A percentile compares a stretch with the other conserved stretches of the same genome.
Evolutionary conservation across 2,888 invertebrate genomes (phyloP).

Genomic region (Pristionchus maxplancki): DNA sequence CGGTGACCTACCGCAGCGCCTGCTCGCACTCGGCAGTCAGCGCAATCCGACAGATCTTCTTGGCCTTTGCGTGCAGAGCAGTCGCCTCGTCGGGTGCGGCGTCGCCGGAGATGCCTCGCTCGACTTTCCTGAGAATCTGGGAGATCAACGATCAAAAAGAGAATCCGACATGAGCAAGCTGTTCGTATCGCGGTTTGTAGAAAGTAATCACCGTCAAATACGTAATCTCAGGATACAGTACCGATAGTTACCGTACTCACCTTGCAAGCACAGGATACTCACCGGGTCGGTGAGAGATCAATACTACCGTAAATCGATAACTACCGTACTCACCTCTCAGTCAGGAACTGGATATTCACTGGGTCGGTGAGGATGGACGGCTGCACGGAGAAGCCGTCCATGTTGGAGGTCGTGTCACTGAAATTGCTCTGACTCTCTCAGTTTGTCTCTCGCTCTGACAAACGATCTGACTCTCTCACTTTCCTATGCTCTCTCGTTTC

Average conservation of each 20-base stretch:
- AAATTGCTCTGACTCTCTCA: neutral
- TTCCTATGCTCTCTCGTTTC: neutral
- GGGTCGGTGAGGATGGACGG: conserved; percentile 48
- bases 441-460: neutral
- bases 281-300: neutral
- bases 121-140: neutral
- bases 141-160: neutral
- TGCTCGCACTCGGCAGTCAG: conserved; percentile 1
- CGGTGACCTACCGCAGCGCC: conserved; percentile 35
- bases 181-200: too few species aligned
- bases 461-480: neutral
- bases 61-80: neutral
- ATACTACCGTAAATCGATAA: neutral
- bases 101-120: conserved; percentile 25
- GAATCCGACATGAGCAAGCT: too few species aligned
- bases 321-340: conserved; percentile 21
- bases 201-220: neutral
- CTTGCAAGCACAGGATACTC: too few species aligned
- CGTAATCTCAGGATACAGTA: neutral
- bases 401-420: conserved; percentile 51
- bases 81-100: conserved; percentile 30
- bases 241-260: too few species aligned
- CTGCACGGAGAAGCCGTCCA: conserved; percentile 49
- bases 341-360: conserved; percentile 44
- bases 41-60: neutral